These are phyloP conservation scores for Vandiemenella viatica DNA, from an alignment of 2,888 invertebrate genomes.

Conservation along the genomic window DNA sequence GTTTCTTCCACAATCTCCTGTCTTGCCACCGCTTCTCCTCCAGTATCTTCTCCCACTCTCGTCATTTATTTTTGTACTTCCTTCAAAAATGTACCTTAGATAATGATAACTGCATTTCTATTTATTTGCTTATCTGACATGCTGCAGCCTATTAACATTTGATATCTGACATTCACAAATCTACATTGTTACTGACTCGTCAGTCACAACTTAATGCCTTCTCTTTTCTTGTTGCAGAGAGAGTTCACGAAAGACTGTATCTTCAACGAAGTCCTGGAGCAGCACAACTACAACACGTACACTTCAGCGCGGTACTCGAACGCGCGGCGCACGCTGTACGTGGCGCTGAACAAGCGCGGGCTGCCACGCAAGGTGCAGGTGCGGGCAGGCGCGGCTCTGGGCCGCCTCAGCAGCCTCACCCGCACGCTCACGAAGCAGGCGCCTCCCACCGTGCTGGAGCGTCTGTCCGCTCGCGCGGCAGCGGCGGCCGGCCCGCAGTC, in stretches of 20 bases:
- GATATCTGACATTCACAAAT: too few species aligned
- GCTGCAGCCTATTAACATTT: too few species aligned
- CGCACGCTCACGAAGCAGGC: background rate
- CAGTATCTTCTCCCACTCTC: too few species aligned
- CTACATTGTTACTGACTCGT: too few species aligned
- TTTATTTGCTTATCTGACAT: too few species aligned
- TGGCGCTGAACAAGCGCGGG: conserved; percentile 61
- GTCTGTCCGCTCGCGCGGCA: background rate
- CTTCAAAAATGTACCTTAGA: too few species aligned
- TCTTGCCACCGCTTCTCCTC: too few species aligned
- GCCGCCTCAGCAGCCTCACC: conserved; percentile 49
- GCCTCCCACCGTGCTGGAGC: background rate
- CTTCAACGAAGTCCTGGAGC: conserved; percentile 74
- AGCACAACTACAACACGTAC: conserved; percentile 75
- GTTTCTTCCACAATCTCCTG: too few species aligned
- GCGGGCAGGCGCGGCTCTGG: conserved; percentile 47
- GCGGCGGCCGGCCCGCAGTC: background rate
- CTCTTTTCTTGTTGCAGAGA: conserved; percentile 58
- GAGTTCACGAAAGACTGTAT: conserved; percentile 67
- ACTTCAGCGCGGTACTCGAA: conserved; percentile 59
- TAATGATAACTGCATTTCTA: too few species aligned
- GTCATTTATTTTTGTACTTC: too few species aligned
- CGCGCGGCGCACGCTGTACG: conserved; percentile 49
- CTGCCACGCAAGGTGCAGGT: conserved; percentile 57
- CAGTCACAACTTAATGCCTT: too few species aligned